Conservation (phyloP, 2,113 vertebrate genomes). For the Casuarius casuarius region DNA sequence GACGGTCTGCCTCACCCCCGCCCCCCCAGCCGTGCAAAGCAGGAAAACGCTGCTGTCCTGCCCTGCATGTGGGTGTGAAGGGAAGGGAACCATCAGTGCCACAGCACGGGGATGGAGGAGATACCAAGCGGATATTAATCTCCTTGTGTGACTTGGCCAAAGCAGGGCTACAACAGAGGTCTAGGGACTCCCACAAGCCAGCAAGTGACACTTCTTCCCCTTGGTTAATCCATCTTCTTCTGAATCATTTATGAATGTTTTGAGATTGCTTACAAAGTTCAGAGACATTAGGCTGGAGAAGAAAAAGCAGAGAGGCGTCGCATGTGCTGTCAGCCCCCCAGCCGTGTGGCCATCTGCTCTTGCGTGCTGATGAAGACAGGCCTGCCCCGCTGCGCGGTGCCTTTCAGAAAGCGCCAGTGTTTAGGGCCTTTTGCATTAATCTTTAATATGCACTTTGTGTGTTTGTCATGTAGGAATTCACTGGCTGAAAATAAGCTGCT, state of each 20-base stretch:
- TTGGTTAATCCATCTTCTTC: slow-evolving; percentile 16
- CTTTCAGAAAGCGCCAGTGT: slow-evolving; percentile 13
- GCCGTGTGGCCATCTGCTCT: slow-evolving; percentile 24
- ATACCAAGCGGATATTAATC: background rate
- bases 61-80: background rate
- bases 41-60: background rate
- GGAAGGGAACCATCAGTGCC: background rate
- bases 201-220: background rate
- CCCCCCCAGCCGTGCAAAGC: background rate
- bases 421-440: slow-evolving; percentile 35
- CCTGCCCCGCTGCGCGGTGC: background rate
- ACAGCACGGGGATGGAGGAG: background rate
- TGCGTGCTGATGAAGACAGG: background rate
- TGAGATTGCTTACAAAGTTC: slow-evolving; percentile 27
- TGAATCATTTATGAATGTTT: slow-evolving; percentile 58
- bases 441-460: slow-evolving; percentile 39
- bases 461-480: background rate
- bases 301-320: background rate
- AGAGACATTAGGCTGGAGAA: slow-evolving; percentile 23
- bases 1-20: background rate
- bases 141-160: background rate
- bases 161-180: background rate
- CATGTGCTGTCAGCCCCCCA: background rate
- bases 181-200: background rate
- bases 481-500: slow-evolving; percentile 10